phyloP scores from a whole-genome alignment of 2,113 vertebrate species.

The Sialia sialis region DNA sequence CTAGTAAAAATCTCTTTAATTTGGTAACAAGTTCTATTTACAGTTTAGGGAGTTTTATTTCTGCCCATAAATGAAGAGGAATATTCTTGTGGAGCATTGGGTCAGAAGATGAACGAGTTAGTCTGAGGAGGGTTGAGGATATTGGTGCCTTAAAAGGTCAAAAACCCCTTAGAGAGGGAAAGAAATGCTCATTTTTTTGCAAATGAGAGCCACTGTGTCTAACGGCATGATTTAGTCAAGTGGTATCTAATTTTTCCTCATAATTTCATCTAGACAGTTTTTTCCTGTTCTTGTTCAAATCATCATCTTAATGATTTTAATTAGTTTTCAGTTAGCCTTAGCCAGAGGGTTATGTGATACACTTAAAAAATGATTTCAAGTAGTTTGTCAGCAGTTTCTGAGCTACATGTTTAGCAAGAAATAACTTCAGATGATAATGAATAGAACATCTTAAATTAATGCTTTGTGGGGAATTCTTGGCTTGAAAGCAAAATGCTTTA shows the following conservation, averaged over 20 bases:
- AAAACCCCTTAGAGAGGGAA: conserved; percentile 1
- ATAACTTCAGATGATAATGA: conserved; percentile 14
- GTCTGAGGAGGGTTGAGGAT: background rate
- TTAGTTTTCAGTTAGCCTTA: conserved; percentile 46
- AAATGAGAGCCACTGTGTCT: background rate
- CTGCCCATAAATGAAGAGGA: background rate
- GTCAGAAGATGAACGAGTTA: background rate
- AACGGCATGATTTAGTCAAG: background rate
- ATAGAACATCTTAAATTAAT: conserved; percentile 34
- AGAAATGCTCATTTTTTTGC: conserved; percentile 27
- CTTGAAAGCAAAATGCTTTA: conserved; percentile 2
- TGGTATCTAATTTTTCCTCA: conserved; percentile 14
- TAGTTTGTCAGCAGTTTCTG: conserved; percentile 47
- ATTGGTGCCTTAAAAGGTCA: background rate
- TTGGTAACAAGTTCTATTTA: background rate
- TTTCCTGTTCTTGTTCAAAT: background rate
- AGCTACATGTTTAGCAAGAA: conserved; percentile 19
- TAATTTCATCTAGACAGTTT: conserved; percentile 4
- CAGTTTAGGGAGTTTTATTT: background rate
- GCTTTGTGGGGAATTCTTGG: conserved; percentile 32
- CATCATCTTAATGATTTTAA: conserved; percentile 13
- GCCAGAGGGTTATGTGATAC: background rate
- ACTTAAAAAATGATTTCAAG: background rate
- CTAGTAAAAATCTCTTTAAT: background rate
- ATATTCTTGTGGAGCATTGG: background rate